A percentile compares a stretch with the other conserved stretches of the same genome.
Conservation (phyloP, 2,113 vertebrate genomes). For the Porphyrio hochstetteri region DNA sequence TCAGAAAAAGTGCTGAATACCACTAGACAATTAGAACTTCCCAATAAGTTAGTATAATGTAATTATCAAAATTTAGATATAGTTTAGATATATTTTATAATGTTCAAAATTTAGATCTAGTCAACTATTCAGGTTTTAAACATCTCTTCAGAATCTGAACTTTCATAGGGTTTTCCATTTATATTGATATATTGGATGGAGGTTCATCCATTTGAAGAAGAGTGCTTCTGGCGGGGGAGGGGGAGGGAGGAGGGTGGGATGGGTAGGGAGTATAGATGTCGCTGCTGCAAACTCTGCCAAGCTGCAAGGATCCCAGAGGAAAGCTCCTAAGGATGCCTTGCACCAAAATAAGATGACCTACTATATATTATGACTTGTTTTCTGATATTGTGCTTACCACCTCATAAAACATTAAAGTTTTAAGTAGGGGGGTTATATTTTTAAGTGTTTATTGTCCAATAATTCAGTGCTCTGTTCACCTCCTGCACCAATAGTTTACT, state of each 20-base stretch:
- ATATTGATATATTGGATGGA: not conserved
- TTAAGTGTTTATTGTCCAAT: not conserved
- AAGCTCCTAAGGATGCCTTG: not conserved
- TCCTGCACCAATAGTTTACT: not conserved
- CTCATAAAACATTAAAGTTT: not conserved
- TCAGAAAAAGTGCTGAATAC: not conserved
- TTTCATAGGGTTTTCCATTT: not conserved
- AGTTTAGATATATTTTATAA: too few relatives aligned
- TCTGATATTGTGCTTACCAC: not conserved
- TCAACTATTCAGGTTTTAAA: not conserved
- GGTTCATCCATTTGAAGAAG: not conserved
- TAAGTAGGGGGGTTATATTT: fast-evolving
- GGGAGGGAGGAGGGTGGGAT: too few relatives aligned
- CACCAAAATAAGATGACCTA: not conserved
- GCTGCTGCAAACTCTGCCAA: not conserved
- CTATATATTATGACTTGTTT: not conserved
- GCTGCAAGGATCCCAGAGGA: not conserved
- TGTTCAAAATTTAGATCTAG: not conserved
- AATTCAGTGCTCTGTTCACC: not conserved
- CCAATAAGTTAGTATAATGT: not conserved
- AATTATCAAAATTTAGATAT: not conserved
- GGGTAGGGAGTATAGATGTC: too few relatives aligned
- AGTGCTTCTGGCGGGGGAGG: not conserved
- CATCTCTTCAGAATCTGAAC: not conserved
- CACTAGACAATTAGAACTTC: not conserved